Evolutionary conservation across 2,113 vertebrate species (phyloP).

Genomic region (Rana temporaria): DNA sequence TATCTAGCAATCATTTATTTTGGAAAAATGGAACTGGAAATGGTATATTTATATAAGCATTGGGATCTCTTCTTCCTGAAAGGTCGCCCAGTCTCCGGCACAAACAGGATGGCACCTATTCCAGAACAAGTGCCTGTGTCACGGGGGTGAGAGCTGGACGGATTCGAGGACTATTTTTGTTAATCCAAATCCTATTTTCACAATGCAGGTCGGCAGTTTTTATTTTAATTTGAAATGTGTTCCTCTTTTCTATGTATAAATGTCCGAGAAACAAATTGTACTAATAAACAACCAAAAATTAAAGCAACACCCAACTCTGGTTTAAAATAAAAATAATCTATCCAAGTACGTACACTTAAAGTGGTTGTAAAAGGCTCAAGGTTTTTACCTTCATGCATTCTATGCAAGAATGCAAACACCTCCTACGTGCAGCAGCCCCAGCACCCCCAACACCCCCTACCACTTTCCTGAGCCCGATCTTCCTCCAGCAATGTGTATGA

Average conservation of each 20-base stretch:
- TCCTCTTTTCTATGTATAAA: constrained; percentile 3
- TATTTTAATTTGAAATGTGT: background rate
- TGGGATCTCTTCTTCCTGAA: constrained; percentile 61
- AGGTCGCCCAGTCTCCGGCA: constrained; percentile 51
- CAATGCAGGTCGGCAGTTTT: background rate
- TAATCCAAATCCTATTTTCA: background rate
- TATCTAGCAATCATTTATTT: constrained; percentile 65
- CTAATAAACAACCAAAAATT: too few species aligned
- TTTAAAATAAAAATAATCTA: too few species aligned
- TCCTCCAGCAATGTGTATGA: too few species aligned
- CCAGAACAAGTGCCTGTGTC: constrained; percentile 61
- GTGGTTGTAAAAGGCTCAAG: too few species aligned
- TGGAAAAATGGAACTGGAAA: constrained; percentile 67
- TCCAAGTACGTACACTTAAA: too few species aligned
- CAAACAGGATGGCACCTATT: constrained; percentile 64
- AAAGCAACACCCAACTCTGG: too few species aligned
- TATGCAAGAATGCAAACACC: too few species aligned
- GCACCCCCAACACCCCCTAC: too few species aligned
- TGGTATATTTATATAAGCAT: constrained; percentile 57
- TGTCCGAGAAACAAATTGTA: background rate
- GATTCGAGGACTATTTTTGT: background rate
- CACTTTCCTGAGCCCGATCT: too few species aligned
- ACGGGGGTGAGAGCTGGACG: background rate
- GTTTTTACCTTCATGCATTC: too few species aligned
- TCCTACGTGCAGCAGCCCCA: too few species aligned